Percentiles rank a stretch among this genome's conserved stretches.
phyloP scores from a whole-genome alignment of 2,113 vertebrate genomes.

The Thymallus thymallus region DNA sequence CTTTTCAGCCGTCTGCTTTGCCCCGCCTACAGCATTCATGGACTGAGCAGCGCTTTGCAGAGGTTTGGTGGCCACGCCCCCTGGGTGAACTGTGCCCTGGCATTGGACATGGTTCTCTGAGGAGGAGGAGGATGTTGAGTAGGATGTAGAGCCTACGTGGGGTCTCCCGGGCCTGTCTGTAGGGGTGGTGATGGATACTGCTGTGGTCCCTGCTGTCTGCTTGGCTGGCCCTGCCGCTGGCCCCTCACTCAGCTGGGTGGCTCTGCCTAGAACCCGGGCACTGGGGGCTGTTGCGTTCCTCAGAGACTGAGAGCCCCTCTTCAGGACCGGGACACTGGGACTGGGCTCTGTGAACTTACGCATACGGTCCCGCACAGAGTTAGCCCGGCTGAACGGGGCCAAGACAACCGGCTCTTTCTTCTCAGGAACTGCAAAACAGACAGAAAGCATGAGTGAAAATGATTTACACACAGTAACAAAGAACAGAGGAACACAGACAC shows the following conservation, averaged over 20 bases:
- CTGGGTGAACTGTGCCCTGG: conserved; percentile 42
- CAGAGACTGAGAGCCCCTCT: conserved; percentile 54
- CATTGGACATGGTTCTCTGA: conserved; percentile 40
- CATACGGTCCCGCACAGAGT: conserved; percentile 83
- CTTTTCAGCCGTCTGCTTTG: conserved; percentile 62
- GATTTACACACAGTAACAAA: conserved; percentile 9
- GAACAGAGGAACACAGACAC: conserved; percentile 11
- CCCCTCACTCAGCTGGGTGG: conserved; percentile 51
- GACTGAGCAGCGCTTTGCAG: conserved; percentile 62
- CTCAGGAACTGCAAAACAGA: conserved; percentile 41
- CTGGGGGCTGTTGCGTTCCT: conserved; percentile 45
- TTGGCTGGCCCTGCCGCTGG: conserved; percentile 38
- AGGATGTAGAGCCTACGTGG: conserved; percentile 31
- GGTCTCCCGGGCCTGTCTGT: conserved; percentile 47
- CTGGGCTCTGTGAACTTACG: conserved; percentile 78
- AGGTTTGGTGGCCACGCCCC: conserved; percentile 48
- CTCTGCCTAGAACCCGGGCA: conserved; percentile 42
- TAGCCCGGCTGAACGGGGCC: conserved; percentile 64
- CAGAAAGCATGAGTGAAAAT: conserved; percentile 9
- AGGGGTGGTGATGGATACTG: conserved; percentile 60
- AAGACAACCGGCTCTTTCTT: conserved; percentile 35
- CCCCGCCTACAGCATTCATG: conserved; percentile 56
- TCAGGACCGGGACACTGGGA: conserved; percentile 32
- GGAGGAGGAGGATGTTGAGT: conserved; percentile 16
- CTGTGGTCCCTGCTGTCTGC: not conserved